phyloP scores from a whole-genome alignment of 2,888 invertebrate species.

The Ptychoptera albimana region DNA sequence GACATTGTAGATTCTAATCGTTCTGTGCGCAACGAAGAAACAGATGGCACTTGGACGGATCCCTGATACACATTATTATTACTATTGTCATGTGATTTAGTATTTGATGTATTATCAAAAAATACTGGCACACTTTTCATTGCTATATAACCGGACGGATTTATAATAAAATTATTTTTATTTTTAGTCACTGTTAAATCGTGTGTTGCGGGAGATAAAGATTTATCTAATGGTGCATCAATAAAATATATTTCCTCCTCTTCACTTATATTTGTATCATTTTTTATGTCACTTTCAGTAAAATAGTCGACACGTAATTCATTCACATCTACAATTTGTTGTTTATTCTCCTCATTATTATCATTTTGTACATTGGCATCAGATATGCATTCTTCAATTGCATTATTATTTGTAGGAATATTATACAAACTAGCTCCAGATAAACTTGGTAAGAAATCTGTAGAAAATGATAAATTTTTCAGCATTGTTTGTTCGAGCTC shows the following conservation, averaged over 20 bases:
- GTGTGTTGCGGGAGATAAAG: background rate
- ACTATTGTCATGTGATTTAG: background rate
- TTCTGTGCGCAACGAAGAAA: conserved; percentile 11
- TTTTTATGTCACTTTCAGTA: conserved; percentile 26
- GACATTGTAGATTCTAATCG: conserved; percentile 24
- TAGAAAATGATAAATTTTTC: conserved; percentile 26
- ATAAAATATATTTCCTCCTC: conserved; percentile 14
- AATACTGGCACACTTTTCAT: conserved; percentile 1
- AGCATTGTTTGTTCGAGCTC: conserved; percentile 20
- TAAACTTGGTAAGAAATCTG: conserved; percentile 20
- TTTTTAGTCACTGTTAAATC: conserved; percentile 4
- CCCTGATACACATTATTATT: no score
- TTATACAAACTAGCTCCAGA: conserved; percentile 19
- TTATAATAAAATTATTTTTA: background rate
- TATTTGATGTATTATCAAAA: background rate
- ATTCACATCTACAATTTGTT: conserved; percentile 6
- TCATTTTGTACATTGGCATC: background rate
- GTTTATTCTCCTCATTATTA: background rate
- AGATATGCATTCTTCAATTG: conserved; percentile 1
- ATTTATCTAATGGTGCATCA: conserved; percentile 13
- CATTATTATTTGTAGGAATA: conserved; percentile 25
- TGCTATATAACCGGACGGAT: conserved; percentile 2
- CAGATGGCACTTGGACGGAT: background rate
- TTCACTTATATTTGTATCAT: conserved; percentile 9
- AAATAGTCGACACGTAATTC: conserved; percentile 26